Evolutionary conservation across 2,888 invertebrate genomes (phyloP), one percentile per base, ranked within the genome.

Genomic region (Pseudococcus viburni): DNA sequence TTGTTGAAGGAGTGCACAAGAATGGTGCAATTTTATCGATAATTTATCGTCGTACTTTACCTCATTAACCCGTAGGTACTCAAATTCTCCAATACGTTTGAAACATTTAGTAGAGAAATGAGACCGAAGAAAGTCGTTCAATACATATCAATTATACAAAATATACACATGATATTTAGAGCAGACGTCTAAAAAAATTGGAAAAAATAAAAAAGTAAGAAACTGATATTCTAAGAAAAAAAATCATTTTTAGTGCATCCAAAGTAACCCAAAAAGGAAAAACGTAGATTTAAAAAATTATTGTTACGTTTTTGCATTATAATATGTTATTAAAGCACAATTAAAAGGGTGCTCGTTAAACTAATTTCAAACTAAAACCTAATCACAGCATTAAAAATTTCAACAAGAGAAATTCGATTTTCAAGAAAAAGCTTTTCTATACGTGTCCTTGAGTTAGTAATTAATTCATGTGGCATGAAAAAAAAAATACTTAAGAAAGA

Each of bases 331-430:
- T 51, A 51, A 51, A 51, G 15, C 4, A 51, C 48, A 15, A 51
- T 8, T 15, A 12, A 8, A 55, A n/a, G 0, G n/a, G n/a, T n/a
- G 55, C n/a, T 55, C 5, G 0, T 64, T 22, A 19, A 22, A 11
- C 26, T 33, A 33, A 73, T 33, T 33, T 73, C 33, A 33, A 33
- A 26, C 12, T 73, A 73, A 46, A 46, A 46, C 11, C 46, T 83
- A 83, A 83, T 83, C 46, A 83, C 80, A 83, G 80, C 42, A 83
- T 83, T 19, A 46, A 83, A 83, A 46, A 46, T 83, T 42, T 19
- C 19, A 46, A 83, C 4, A 83, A 12, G 22, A 39, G 19, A 83
- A 42, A 83, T 83, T 46, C 46, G 46, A 83, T 22, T 83, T 83
- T 11, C 46, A 15, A 46, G 11, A 17, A 9, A 19, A 42, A 33